A percentile compares a stretch with the other conserved stretches of the same genome.
Conservation (phyloP, 2,888 invertebrate genomes). For the Caenorhabditis sp. region DNA sequence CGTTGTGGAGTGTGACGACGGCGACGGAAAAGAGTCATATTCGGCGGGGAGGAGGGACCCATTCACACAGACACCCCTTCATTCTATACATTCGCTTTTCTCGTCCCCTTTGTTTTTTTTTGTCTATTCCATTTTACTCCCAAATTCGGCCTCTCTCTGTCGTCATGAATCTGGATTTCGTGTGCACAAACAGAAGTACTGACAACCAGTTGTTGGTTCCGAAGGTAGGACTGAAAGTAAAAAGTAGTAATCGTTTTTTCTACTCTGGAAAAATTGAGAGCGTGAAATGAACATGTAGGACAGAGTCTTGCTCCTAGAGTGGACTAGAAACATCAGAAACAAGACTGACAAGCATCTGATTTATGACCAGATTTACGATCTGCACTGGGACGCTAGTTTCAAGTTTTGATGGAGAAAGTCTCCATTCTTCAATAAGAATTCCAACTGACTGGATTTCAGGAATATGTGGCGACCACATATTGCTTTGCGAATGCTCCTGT, state of each 20-base stretch:
- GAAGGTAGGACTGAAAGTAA: slow-evolving; percentile 29
- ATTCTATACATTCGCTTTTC: slow-evolving; percentile 24
- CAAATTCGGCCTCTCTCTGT: neutral
- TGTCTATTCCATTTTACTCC: slow-evolving; percentile 1
- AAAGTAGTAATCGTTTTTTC: neutral
- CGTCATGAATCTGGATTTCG: slow-evolving; percentile 54
- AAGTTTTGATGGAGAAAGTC: too few relatives aligned
- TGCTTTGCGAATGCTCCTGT: too few relatives aligned
- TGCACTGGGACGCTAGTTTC: too few relatives aligned
- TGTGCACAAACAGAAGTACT: slow-evolving; percentile 41
- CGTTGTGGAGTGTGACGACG: slow-evolving; percentile 43
- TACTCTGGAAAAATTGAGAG: neutral
- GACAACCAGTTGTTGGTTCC: slow-evolving; percentile 38
- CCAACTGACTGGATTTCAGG: too few relatives aligned
- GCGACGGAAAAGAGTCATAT: slow-evolving; percentile 45
- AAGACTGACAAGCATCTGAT: too few relatives aligned
- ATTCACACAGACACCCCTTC: slow-evolving; percentile 3
- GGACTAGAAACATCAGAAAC: too few relatives aligned
- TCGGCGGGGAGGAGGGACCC: slow-evolving; percentile 22
- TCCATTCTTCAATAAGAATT: too few relatives aligned
- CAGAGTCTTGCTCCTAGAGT: neutral
- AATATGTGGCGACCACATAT: too few relatives aligned
- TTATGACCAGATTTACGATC: too few relatives aligned
- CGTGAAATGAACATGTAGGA: neutral
- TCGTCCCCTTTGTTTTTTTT: neutral